phyloP scores from a whole-genome alignment of 2,797 vertebrate species.

The Mus spretus region DNA sequence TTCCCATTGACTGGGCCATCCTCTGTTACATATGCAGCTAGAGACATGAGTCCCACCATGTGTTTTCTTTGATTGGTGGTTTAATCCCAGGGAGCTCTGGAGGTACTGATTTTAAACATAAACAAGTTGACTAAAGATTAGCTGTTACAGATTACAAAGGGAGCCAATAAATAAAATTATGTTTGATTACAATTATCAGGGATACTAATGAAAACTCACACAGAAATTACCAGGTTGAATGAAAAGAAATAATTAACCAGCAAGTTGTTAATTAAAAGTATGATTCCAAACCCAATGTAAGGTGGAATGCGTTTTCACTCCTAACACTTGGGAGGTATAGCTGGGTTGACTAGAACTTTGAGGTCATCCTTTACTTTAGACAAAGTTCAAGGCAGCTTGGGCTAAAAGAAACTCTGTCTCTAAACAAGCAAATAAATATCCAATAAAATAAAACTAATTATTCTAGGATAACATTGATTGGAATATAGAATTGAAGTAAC shows the following conservation, averaged over 20 bases:
- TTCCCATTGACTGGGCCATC: too few relatives aligned
- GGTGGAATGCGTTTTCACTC: background rate
- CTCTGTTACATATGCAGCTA: too few relatives aligned
- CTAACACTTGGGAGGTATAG: background rate
- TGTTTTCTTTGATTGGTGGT: too few relatives aligned
- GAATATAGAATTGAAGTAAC: slow-evolving; percentile 28
- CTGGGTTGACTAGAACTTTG: background rate
- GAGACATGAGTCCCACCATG: too few relatives aligned
- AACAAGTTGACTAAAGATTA: background rate
- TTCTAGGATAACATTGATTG: background rate
- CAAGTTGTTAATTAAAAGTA: background rate
- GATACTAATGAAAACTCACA: background rate
- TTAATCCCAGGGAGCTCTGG: too few relatives aligned
- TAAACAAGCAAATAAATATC: background rate
- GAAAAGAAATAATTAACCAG: background rate
- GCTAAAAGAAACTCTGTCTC: background rate
- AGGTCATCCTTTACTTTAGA: background rate
- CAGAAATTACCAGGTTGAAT: background rate
- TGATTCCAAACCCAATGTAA: background rate
- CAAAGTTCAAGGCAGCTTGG: background rate
- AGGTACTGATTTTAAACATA: background rate
- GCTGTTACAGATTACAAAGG: background rate
- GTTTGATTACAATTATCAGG: background rate
- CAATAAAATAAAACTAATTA: background rate
- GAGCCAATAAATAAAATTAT: background rate